Base-by-base conservation (phyloP, 2,797 vertebrate species). In the Xiphophorus birchmanni region DNA sequence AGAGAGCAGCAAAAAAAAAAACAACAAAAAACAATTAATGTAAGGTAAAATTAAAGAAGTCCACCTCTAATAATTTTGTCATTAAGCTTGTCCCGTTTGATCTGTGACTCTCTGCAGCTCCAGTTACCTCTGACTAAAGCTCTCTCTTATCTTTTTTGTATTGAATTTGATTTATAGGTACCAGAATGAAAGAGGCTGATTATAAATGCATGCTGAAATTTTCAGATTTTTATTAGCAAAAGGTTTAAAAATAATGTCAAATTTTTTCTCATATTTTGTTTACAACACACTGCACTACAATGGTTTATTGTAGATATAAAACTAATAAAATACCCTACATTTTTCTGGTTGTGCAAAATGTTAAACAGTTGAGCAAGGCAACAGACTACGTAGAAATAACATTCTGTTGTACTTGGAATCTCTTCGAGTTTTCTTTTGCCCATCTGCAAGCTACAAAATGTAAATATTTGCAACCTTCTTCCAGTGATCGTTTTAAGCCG, bases 381-480 rank as follows among this genome's bases (percentile, higher is more conserved):
- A 44, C 40, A 21, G 2, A 23, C 2, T 40, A 21, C 12, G 40
- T n/a, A 26, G 23, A 69, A 69, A 69, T 67, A 69, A 5, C 12
- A 69, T 69, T 23, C 2, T 69, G 67, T 12, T 69, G 40, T 12
- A n/a, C 26, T 71, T 42, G 42, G 40, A 71, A 71, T 1, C 67
- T 15, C 50, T 12, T 26, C 56, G 50, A 13, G 17, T 37, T 40
- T 67, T 67, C 9, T 40, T 67, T 67, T 18, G 32, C 60, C 29
- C 3, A 18, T 37, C 7, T 60, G 13, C 44, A 23, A 65, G 42
- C n/a, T 42, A 48, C 10, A 50, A 23, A 37, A 54, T 54, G 58
- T 37, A 18, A 52, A 18, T 45, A n/a, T 65, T 74, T 79, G 52
- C 8, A 58, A 80, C 10, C 11, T 71, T 44, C 42, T 71, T n/a